Evolutionary conservation across 2,888 invertebrate species (phyloP), one percentile per base, ranked within the genome.

Genomic region (Acanthococcus lagerstroemiae): DNA sequence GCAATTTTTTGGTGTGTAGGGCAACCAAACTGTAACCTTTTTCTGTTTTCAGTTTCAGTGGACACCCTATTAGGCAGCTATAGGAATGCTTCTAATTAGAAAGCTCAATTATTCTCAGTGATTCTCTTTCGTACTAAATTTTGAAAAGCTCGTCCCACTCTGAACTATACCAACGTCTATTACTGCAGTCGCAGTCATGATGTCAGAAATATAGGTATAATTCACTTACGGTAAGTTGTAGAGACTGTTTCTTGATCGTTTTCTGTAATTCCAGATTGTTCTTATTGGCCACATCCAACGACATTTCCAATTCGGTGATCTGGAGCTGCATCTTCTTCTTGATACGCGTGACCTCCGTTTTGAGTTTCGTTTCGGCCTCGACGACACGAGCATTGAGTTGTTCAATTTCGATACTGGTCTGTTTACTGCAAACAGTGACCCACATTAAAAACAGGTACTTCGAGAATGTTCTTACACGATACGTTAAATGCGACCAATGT

Each of bases 301-400:
- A 90, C 82, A 95, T 85, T 79, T 95, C 95, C 75, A 96, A 81
- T 79, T 96, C 95, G 74, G 95, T 95, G 80, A 96, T 95, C 76
- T 93, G 93, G 77, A 95, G 90, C 81, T 95, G 95, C 77, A 95
- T 82, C 89, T 96, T 96, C 93, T 96, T 96, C 88, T 95, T 95
- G 82, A 96, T 90, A 80, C 95, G 91, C 71, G 86, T 84, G 67
- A 96, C 91, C 79, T 96, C 95, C 74, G 93, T 87, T 84, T 95
- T 95, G 78, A 96, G 82, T 78, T 86, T 91, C 72, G 92, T 93
- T 80, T 96, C 95, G 70, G 95, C 94, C 77, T 96, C 95, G 69
- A 93, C 90, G 72, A 96, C 89, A 74, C 95, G 93, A 74, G 93
- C 90, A 77, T 83, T 92, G 79, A 95, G 82, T 79, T 94, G 92